Percentiles rank a stretch among this genome's conserved stretches.
Conservation (phyloP, 1,140 invertebrate species). For the Zaprionus kolodkinae region DNA sequence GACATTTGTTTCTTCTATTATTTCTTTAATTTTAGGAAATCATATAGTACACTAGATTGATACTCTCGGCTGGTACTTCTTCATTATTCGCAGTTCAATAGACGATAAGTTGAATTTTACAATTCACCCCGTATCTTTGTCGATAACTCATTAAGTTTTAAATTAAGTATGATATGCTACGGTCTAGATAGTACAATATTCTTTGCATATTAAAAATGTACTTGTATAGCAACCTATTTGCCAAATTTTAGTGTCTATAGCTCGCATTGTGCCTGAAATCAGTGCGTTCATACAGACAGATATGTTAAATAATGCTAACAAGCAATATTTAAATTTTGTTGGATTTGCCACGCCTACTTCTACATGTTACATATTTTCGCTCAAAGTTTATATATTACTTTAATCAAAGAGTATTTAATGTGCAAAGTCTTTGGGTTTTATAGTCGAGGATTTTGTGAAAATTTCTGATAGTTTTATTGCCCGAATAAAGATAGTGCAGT, state of each 20-base stretch:
- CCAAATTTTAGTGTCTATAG: too few relatives aligned
- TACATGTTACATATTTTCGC: too few relatives aligned
- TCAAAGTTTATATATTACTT: not conserved
- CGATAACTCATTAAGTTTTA: not conserved
- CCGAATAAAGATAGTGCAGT: not conserved
- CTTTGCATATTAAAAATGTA: too few relatives aligned
- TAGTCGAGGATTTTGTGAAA: not conserved
- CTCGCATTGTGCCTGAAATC: too few relatives aligned
- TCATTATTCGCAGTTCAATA: not conserved
- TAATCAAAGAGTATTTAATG: not conserved
- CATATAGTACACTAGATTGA: not conserved
- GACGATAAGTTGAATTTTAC: conserved; percentile 6
- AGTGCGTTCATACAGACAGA: too few relatives aligned
- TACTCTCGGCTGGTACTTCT: not conserved
- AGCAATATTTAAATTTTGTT: too few relatives aligned
- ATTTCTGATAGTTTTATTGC: conserved; percentile 3
- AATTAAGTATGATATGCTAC: too few relatives aligned
- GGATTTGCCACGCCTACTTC: too few relatives aligned
- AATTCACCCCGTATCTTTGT: not conserved
- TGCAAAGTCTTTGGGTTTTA: not conserved
- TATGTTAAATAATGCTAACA: too few relatives aligned
- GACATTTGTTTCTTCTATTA: not conserved
- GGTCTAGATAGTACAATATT: too few relatives aligned
- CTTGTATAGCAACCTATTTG: too few relatives aligned
- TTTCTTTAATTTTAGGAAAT: not conserved